These are phyloP conservation scores for Limenitis camilla DNA, from an alignment of 2,888 invertebrate genomes.

Conservation along the genomic window DNA sequence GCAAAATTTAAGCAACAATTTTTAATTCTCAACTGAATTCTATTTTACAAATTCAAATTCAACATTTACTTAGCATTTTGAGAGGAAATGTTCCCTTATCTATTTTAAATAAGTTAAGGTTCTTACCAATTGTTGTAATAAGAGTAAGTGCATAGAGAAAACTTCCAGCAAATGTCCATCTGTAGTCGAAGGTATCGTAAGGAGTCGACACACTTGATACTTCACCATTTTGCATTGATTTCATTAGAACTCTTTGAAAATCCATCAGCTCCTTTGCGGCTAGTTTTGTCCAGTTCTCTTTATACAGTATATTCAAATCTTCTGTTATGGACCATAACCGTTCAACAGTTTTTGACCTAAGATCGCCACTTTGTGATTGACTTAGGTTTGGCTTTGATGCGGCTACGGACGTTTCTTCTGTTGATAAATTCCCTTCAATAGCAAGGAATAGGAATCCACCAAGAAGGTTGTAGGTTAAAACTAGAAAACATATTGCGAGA, in stretches of 20 bases:
- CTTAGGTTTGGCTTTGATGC: slow-evolving; percentile 78
- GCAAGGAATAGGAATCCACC: slow-evolving; percentile 94
- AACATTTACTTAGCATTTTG: no score
- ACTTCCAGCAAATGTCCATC: slow-evolving; percentile 94
- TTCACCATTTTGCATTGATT: slow-evolving; percentile 59
- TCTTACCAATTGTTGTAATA: slow-evolving; percentile 95
- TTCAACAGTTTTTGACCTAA: slow-evolving; percentile 83
- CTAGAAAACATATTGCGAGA: slow-evolving; percentile 87
- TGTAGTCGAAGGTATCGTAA: slow-evolving; percentile 69
- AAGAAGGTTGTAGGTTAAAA: slow-evolving; percentile 91
- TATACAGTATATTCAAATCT: slow-evolving; percentile 90
- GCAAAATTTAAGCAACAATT: no score
- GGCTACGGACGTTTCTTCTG: slow-evolving; percentile 77
- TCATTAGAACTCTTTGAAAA: slow-evolving; percentile 81
- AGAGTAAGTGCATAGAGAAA: slow-evolving; percentile 94
- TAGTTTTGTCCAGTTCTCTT: slow-evolving; percentile 92
- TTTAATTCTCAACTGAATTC: no score
- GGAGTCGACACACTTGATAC: slow-evolving; percentile 46
- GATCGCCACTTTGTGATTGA: slow-evolving; percentile 67
- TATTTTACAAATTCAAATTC: no score
- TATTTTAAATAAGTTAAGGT: no score
- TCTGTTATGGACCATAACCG: slow-evolving; percentile 90
- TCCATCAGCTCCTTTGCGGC: slow-evolving; percentile 91
- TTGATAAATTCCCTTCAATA: slow-evolving; percentile 79
- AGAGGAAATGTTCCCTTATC: no score